Evolutionary conservation across 2,888 invertebrate genomes (phyloP).

Genomic region (Leptura quadrifasciata): DNA sequence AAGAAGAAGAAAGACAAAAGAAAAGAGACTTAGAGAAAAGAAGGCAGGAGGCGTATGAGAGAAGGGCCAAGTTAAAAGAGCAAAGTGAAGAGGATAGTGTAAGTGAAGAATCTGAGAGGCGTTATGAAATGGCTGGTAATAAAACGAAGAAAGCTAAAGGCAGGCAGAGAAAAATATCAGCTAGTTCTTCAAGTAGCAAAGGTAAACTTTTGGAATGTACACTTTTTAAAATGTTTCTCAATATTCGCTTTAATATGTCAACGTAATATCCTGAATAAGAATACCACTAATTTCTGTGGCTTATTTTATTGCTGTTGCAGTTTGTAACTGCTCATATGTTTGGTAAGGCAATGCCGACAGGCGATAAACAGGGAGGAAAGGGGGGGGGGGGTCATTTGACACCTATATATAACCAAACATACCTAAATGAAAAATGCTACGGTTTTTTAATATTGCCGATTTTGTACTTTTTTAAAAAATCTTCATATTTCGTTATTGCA

Average conservation of each 20-base stretch:
- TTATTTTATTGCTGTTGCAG: too few relatives aligned
- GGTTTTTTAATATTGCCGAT: too few relatives aligned
- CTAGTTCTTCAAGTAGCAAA: conserved; percentile 56
- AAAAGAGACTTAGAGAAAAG: conserved; percentile 62
- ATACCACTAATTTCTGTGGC: too few relatives aligned
- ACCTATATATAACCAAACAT: too few relatives aligned
- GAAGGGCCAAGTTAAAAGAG: conserved; percentile 72
- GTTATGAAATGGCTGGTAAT: conserved; percentile 71
- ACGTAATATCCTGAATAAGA: conserved; percentile 15
- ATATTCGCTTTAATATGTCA: conserved; percentile 17
- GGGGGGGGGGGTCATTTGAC: too few relatives aligned
- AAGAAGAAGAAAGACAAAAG: conserved; percentile 59
- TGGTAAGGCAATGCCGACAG: too few relatives aligned
- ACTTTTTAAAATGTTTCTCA: too few relatives aligned
- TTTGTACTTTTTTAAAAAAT: too few relatives aligned
- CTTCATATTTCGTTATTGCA: too few relatives aligned
- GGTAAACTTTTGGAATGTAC: conserved; percentile 45
- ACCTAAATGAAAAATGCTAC: too few relatives aligned
- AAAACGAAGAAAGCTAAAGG: conserved; percentile 66
- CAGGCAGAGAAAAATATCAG: conserved; percentile 63
- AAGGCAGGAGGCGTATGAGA: conserved; percentile 61
- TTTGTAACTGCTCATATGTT: too few relatives aligned
- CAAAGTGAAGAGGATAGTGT: conserved; percentile 64
- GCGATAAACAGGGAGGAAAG: too few relatives aligned
- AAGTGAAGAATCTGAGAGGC: conserved; percentile 59